These are phyloP conservation scores for Urosaurus nigricauda DNA, from an alignment of 2,797 vertebrate species.

Conservation along the genomic window DNA sequence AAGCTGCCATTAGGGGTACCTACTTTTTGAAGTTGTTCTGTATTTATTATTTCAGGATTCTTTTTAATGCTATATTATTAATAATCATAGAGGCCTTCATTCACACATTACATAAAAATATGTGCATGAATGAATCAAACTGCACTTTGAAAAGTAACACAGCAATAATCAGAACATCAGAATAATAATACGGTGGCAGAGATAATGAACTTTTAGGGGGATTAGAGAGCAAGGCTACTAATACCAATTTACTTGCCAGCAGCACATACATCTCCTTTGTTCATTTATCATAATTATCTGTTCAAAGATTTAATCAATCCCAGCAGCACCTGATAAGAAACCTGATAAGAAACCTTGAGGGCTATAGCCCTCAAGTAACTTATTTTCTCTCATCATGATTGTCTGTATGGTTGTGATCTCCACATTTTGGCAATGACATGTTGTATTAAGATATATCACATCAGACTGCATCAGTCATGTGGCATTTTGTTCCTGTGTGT, in stretches of 20 bases:
- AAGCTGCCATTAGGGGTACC: background rate
- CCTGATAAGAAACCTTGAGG: rapidly evolving
- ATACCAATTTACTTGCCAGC: conserved; percentile 23
- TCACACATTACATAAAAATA: background rate
- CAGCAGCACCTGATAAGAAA: background rate
- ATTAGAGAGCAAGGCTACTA: background rate
- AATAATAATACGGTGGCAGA: conserved; percentile 29
- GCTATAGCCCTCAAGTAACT: conserved; percentile 32
- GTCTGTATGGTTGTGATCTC: conserved; percentile 10
- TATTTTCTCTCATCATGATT: conserved; percentile 22
- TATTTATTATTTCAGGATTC: background rate
- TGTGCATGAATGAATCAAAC: background rate
- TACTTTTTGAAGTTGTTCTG: background rate
- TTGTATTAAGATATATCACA: rapidly evolving
- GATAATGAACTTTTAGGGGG: conserved; percentile 34
- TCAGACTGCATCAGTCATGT: background rate
- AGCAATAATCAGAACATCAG: conserved; percentile 21
- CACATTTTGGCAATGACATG: background rate
- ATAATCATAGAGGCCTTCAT: background rate
- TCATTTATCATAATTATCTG: conserved; percentile 45
- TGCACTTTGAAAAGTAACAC: background rate
- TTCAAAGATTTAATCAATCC: conserved; percentile 23
- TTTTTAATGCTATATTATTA: background rate
- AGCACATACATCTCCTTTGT: conserved; percentile 1
- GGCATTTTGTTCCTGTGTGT: rapidly evolving